phyloP scores from a whole-genome alignment of 2,113 vertebrate genomes.

The Pontoporia blainvillei region DNA sequence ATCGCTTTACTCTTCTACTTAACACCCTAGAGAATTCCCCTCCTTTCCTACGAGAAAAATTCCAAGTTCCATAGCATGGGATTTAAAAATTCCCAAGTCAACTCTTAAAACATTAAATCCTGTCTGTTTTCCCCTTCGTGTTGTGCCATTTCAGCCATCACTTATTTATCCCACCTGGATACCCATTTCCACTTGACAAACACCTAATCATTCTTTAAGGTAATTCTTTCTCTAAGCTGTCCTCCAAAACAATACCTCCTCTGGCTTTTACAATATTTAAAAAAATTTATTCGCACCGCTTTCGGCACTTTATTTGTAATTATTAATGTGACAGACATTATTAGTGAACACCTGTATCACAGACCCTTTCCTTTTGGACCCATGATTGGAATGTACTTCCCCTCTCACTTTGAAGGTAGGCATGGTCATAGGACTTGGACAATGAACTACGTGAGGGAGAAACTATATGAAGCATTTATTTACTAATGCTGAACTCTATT shows the following conservation, averaged over 20 bases:
- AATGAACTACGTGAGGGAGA: not conserved
- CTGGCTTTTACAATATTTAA: not conserved
- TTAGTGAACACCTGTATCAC: not conserved
- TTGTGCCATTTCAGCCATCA: not conserved
- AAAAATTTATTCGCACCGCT: not conserved
- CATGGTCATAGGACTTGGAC: not conserved
- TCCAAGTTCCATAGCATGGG: not conserved
- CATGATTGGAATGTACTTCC: not conserved
- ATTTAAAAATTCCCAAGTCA: not conserved
- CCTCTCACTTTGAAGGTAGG: not conserved
- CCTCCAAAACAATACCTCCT: not conserved
- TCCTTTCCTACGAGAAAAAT: not conserved
- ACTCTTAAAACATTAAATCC: not conserved
- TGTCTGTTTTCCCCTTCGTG: not conserved
- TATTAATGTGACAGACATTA: not conserved
- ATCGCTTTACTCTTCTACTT: not conserved
- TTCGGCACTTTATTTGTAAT: not conserved
- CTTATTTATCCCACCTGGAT: not conserved
- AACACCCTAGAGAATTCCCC: not conserved
- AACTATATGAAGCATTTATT: not conserved
- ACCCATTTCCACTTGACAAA: not conserved
- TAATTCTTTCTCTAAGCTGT: too few species aligned
- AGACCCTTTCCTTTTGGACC: rapidly evolving
- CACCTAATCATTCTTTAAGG: not conserved
- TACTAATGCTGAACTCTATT: not conserved